These are phyloP conservation scores for Anolis sagrei DNA, from an alignment of 2,113 vertebrate species.

Conservation along the genomic window DNA sequence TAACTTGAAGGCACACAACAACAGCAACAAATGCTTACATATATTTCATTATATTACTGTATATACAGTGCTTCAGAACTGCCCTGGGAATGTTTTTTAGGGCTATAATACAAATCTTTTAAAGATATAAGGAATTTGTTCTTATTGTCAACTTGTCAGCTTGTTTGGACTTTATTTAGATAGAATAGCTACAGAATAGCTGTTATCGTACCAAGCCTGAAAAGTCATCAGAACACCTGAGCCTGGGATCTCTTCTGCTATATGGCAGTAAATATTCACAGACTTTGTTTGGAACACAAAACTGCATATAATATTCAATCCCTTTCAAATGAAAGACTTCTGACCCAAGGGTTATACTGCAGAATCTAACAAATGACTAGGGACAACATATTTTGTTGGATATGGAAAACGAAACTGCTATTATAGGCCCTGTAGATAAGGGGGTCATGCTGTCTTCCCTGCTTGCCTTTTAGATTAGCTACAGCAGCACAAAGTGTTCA, in stretches of 20 bases:
- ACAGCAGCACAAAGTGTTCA: background rate
- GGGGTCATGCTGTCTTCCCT: background rate
- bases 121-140: background rate
- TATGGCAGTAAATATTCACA: background rate
- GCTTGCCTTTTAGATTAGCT: background rate
- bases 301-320: no score
- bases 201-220: background rate
- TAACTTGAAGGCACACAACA: no score
- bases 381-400: no score
- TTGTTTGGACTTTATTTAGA: constrained; percentile 42
- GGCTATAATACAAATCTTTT: background rate
- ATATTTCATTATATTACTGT: background rate
- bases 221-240: background rate
- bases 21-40: no score
- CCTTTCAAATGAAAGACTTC: no score
- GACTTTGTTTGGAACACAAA: no score
- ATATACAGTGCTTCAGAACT: background rate
- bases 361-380: no score
- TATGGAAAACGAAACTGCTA: no score
- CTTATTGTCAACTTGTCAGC: background rate
- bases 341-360: no score
- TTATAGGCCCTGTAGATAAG: no score
- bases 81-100: background rate
- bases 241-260: background rate
- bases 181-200: background rate